Evolutionary conservation across 2,888 invertebrate species (phyloP), one percentile per base, ranked within the genome.

Genomic region (Willowsia nigromaculata): DNA sequence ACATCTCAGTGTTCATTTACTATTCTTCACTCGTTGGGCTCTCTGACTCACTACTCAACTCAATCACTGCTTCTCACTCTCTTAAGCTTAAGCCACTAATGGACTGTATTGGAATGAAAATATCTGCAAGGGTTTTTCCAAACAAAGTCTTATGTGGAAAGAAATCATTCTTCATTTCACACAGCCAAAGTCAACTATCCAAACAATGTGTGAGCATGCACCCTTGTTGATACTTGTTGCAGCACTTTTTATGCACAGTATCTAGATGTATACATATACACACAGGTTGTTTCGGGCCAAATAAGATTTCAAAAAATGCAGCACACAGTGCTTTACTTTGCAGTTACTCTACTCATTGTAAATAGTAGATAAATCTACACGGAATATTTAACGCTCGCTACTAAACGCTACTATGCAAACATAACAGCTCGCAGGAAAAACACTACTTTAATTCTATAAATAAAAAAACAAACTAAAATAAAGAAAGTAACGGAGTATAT

Each of bases 41-140:
- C 47, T 27, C 47, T 74, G 27, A 7, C 74, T 37, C 40, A 30
- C 53, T n/a, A 18, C 43, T 43, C 43, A 56, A 56, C 83, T 71
- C 68, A 22, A 65, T 83, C 68, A 22, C 65, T 74, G 37, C 40
- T 25, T 13, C 74, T 40, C 33, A 47, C 50, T 80, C 50, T 74
- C 50, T 76, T 62, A 83, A 89, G 90, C 71, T 50, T 90, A 91
- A 91, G 89, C 90, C 90, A 89, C 89, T 92, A 92, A 92, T 92
- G 92, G 92, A 92, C 90, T 91, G 86, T 81, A 84, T 65, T 62
- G 85, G 85, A 91, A 90, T 85, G 85, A 91, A 91, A 92, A 92
- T 90, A 90, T 90, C 91, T 92, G 74, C 78, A 53, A 81, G 90
- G 90, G 88, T 40, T 27, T 68, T 27, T 25, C 74, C 27, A 74